These are phyloP conservation scores for Palythoa grandiflora DNA, from an alignment of 92 coral and sea anemone genomes.

Conservation along the genomic window DNA sequence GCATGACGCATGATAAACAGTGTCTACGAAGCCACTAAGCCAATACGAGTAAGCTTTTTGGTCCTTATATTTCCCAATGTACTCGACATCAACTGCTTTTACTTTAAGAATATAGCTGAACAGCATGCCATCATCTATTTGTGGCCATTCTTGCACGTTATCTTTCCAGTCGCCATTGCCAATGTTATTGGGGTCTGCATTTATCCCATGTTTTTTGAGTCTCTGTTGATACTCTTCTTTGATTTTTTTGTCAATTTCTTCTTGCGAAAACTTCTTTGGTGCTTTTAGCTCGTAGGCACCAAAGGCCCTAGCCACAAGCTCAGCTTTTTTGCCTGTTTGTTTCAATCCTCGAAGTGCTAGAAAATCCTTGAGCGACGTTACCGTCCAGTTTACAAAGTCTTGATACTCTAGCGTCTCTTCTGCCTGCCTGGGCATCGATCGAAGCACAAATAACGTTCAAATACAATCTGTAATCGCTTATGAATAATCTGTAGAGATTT, in stretches of 20 bases:
- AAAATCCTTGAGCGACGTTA: slow-evolving; percentile 57
- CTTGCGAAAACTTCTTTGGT: slow-evolving; percentile 55
- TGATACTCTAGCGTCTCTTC: slow-evolving; percentile 52
- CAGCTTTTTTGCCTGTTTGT: slow-evolving; percentile 59
- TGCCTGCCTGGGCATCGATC: slow-evolving; percentile 47
- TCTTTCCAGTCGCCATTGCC: slow-evolving; percentile 21
- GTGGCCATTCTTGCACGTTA: slow-evolving; percentile 56
- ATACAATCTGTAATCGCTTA: background rate
- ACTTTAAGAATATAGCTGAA: slow-evolving; percentile 41
- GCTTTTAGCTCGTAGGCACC: slow-evolving; percentile 54
- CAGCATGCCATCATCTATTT: slow-evolving; percentile 50
- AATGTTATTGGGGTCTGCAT: slow-evolving; percentile 52
- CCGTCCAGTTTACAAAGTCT: slow-evolving; percentile 58
- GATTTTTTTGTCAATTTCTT: slow-evolving; percentile 48
- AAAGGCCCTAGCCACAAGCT: slow-evolving; percentile 59
- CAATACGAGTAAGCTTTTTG: slow-evolving; percentile 59
- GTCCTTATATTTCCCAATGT: slow-evolving; percentile 36
- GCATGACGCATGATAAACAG: slow-evolving; percentile 38
- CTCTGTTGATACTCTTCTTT: slow-evolving; percentile 42
- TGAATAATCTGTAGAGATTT: background rate
- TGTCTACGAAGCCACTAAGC: slow-evolving; percentile 64
- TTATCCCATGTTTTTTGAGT: slow-evolving; percentile 18
- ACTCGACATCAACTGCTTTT: slow-evolving; percentile 40
- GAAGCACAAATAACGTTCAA: background rate
- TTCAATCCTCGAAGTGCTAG: slow-evolving; percentile 57